Base-by-base conservation (phyloP, 1,140 invertebrate species). In the Coptotermes formosanus region DNA sequence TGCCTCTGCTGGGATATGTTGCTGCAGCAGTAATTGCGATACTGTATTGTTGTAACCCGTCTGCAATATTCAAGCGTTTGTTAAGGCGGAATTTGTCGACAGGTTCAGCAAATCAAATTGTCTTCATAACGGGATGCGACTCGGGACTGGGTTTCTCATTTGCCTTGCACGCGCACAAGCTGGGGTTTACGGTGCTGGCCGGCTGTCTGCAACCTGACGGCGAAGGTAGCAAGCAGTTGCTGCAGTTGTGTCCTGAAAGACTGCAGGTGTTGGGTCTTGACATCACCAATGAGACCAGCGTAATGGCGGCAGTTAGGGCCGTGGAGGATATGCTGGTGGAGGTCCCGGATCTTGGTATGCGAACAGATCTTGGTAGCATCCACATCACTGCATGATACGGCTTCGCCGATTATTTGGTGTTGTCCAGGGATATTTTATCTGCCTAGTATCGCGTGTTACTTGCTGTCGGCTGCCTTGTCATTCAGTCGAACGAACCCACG, bases 61-160 rank as follows among this genome's bases (percentile, higher is more conserved):
- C 52, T 21, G 19, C 52, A 55, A 55, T 21, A 4, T 21, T 12
- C 7, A 12, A 21, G 1, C 4, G 14, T 55, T 16, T 55, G 52
- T 4, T 12, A 55, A 55, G 52, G 52, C 14, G 21, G 14, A 21
- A 55, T 16, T 16, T 19, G 14, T 55, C 52, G 30, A 75, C 64
- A 75, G 64, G 4, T 75, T n/a, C n/a, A n/a, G 64, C 7, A 30
- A 75, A 75, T 30, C 32, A 45, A 52, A 82, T 81, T 89, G 88
- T 97, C 25, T 91, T 96, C 9, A 94, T 97, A 86, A 96, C 95
- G 38, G 96, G 96, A 81, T 97, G 96, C 89, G 96, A 97, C 90
- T 96, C 95, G 86, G 96, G 96, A 11, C 91, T 97, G n/a, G 96
- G 96, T 44, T 96, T 93, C 90, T 94, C 93, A 2, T 89, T 95